Base-by-base conservation (phyloP, 1,140 invertebrate species). In the Dendrolimus kikuchii region DNA sequence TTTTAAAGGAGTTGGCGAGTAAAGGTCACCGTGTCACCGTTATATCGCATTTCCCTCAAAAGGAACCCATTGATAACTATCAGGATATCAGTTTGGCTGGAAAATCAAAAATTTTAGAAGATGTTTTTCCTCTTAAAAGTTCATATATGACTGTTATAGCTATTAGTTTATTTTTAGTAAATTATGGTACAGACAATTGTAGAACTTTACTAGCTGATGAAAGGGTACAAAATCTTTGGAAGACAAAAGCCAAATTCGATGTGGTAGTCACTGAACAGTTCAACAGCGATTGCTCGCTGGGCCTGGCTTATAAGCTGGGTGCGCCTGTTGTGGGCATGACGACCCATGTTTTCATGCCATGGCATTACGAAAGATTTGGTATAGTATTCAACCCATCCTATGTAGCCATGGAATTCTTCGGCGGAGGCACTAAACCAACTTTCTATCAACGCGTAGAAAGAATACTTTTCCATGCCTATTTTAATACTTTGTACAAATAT, bases 21-120 rank as follows among this genome's bases (percentile, higher is more conserved):
- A 88, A 89, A 54, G 93, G 93, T 6, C 93, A 95, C 63, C 88
- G 94, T 39, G 55, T 95, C 0, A 94, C 92, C 0, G 91, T 95
- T 5, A 65, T 94, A n/a, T 92, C 91, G 36, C 88, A 90, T 55
- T 93, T 92, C 59, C 90, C 91, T 6, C 74, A 74, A 59, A 76
- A 84, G 60, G 68, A 81, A 59, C 77, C 87, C 2, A 38, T 89
- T 5, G 64, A 86, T 10, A 92, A 90, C 66, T 93, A 92, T 59
- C 86, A 82, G 38, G 91, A 92, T 56, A 89, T 91, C 49, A 88
- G 74, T 40, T 57, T 92, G 6, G 61, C 66, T 4, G 68, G 69
- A 6, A 71, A 71, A n/a, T 70, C 60, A 4, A 54, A 71, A 46
- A 61, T 74, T 36, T 66, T 75, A 0, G 63, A 77, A 62, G 66